Evolutionary conservation across 2,113 vertebrate species (phyloP), one percentile per base, ranked within the genome.

Genomic region (Oncorhynchus tshawytscha): DNA sequence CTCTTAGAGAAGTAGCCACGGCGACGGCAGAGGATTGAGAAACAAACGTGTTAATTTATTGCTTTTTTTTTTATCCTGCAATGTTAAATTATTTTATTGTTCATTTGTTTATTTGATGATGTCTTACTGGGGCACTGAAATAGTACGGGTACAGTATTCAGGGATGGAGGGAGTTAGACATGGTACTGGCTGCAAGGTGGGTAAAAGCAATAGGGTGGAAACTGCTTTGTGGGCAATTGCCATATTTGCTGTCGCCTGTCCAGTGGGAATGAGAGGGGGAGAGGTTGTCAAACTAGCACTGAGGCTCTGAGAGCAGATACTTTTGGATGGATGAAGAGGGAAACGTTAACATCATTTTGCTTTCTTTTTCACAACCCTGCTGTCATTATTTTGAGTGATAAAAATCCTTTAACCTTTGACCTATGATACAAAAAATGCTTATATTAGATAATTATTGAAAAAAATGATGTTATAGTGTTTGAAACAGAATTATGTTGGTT

Each of bases 1-100:
- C 96, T 98, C 90, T 97, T 95, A 0, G 96, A 98, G 79, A 97
- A 96, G 92, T 98, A 95, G 91, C 67, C 9, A 66, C 6, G 39
- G 11, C 39, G 2, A 70, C 15, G 31, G 39, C 9, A 45, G 39
- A 45, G 9, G 39, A 79, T 62, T 34, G 78, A 67, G 75, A 82
- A 88, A 76, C 78, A 79, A 82, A 84, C 84, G 72, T 86, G 80
- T 86, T 92, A 85, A 90, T 90, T 92, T 93, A 92, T 92, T 34
- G 11, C 74, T 78, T 71, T 67, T 86, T 79, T 78, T 79, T 75
- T 60, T 45, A 45, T 45, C 39, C 39, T 11, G 39, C 39, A 45
- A 83, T 89, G 70, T 92, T 92, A 92, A 92, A 81, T 93, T 92
- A 77, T 70, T 59, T 57, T 65, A 89, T 90, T 87, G 83, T 90